Conservation (phyloP, 2,888 invertebrate genomes). For the Drosophila falleni region DNA sequence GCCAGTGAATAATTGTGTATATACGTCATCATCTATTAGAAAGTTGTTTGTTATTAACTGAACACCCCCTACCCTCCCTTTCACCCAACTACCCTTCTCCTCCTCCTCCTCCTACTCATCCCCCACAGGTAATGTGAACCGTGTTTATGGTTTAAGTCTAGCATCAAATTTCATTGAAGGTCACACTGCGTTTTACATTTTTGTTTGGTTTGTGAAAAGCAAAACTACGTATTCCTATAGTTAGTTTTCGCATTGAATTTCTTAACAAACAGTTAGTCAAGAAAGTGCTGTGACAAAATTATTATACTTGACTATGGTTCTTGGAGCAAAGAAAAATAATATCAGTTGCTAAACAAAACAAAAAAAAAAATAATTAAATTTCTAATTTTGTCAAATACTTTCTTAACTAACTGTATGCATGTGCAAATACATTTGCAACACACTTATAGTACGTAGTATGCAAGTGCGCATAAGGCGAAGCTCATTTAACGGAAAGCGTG, state of each 20-base stretch:
- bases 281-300: no score
- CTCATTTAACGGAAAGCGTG: slow-evolving; percentile 70
- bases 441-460: slow-evolving; percentile 22
- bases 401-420: no score
- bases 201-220: slow-evolving; percentile 30
- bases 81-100: neutral
- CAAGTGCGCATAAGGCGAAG: slow-evolving; percentile 74
- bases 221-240: slow-evolving; percentile 57
- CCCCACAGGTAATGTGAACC: slow-evolving; percentile 29
- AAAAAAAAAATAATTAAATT: no score
- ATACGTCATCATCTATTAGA: slow-evolving; percentile 60
- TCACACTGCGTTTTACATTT: slow-evolving; percentile 69
- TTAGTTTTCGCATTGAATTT: slow-evolving; percentile 60
- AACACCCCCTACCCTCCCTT: neutral
- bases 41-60: slow-evolving; percentile 59
- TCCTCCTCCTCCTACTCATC: neutral
- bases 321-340: no score
- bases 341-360: no score
- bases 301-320: no score
- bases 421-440: slow-evolving; percentile 1
- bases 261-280: slow-evolving; percentile 7
- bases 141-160: slow-evolving; percentile 35
- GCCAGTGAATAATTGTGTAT: slow-evolving; percentile 43
- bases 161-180: slow-evolving; percentile 74
- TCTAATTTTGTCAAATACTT: no score